These are phyloP conservation scores for Periophthalmodon schlosseri DNA, from an alignment of 2,113 vertebrate species.

Conservation along the genomic window DNA sequence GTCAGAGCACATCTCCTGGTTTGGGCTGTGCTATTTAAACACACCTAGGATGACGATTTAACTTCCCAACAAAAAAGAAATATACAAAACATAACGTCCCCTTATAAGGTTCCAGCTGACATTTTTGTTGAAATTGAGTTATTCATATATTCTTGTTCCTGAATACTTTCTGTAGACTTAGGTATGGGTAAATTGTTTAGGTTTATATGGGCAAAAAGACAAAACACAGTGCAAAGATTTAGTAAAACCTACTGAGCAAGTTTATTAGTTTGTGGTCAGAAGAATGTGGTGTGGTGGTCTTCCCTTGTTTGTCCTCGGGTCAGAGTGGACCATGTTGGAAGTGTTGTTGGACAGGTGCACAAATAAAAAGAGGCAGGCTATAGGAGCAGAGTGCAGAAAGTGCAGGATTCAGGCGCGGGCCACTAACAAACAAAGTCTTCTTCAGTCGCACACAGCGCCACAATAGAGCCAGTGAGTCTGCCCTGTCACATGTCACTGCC, in stretches of 20 bases:
- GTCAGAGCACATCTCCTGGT: neutral
- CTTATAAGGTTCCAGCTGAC: too few relatives aligned
- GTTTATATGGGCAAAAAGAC: conserved; percentile 4
- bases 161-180: too few relatives aligned
- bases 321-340: conserved; percentile 13
- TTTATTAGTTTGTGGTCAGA: conserved; percentile 15
- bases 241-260: neutral
- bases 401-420: conserved; percentile 42
- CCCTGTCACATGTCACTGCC: conserved; percentile 54
- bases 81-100: neutral
- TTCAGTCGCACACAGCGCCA: conserved; percentile 18
- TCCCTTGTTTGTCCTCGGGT: conserved; percentile 21
- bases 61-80: neutral
- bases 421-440: conserved; percentile 33
- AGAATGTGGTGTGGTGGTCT: conserved; percentile 42
- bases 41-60: neutral
- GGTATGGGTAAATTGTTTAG: too few relatives aligned
- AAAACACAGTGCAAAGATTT: conserved; percentile 19
- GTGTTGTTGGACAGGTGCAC: conserved; percentile 40
- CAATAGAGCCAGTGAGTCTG: conserved; percentile 20
- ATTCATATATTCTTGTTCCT: too few relatives aligned
- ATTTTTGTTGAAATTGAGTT: too few relatives aligned
- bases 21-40: neutral
- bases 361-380: conserved; percentile 52
- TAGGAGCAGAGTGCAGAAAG: conserved; percentile 45